Conservation (phyloP, 2,888 invertebrate genomes). For the Brachypterus glaber region DNA sequence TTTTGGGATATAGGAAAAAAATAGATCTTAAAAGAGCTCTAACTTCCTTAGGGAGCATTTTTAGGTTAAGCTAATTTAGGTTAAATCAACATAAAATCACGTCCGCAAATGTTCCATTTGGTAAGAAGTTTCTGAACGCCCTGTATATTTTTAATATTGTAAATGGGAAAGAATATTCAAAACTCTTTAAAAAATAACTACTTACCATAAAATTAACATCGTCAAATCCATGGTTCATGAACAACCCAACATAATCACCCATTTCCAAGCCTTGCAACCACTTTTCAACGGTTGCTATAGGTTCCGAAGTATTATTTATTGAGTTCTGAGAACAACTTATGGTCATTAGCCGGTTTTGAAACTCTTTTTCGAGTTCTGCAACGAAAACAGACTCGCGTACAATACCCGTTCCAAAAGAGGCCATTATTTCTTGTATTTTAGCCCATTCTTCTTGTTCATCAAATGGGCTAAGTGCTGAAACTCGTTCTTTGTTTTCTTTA, state of each 20-base stretch:
- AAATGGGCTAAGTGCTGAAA: constrained; percentile 72
- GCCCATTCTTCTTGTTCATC: constrained; percentile 95
- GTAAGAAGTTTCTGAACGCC: too few relatives aligned
- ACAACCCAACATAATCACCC: constrained; percentile 73
- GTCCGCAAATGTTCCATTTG: too few relatives aligned
- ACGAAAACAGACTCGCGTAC: constrained; percentile 70
- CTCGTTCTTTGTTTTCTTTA: constrained; percentile 41
- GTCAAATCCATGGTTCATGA: constrained; percentile 82
- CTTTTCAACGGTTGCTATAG: constrained; percentile 61
- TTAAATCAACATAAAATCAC: too few relatives aligned
- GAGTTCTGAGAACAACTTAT: constrained; percentile 49
- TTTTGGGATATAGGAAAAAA: too few relatives aligned
- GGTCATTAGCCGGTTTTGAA: constrained; percentile 63
- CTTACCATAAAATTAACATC: constrained; percentile 87
- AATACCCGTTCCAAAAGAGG: constrained; percentile 80
- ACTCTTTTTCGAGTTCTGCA: constrained; percentile 69
- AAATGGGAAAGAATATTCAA: constrained; percentile 5
- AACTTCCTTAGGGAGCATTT: too few relatives aligned
- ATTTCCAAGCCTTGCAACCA: constrained; percentile 73
- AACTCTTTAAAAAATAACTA: constrained; percentile 23
- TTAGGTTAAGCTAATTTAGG: too few relatives aligned
- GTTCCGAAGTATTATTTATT: constrained; percentile 42
- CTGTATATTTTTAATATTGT: too few relatives aligned
- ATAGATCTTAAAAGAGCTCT: too few relatives aligned
- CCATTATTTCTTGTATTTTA: constrained; percentile 92